Evolutionary conservation across 2,797 vertebrate species (phyloP).

Genomic region (Cossypha niveicapilla): DNA sequence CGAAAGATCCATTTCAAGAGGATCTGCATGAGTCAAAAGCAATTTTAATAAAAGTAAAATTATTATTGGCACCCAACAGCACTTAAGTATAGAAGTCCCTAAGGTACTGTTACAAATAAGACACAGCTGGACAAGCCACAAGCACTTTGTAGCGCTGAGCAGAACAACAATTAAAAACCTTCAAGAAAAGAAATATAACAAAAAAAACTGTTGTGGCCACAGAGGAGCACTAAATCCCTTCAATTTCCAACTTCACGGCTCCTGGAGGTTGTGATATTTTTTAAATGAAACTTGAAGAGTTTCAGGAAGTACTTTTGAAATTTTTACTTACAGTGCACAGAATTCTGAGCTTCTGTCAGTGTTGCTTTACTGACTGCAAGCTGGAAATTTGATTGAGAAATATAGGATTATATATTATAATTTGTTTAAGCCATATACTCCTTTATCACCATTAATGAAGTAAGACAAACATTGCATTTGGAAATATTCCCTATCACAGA

Average conservation of each 20-base stretch:
- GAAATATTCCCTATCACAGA: background rate
- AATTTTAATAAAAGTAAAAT: background rate
- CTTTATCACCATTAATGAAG: background rate
- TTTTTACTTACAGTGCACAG: background rate
- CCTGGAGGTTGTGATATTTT: background rate
- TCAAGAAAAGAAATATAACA: background rate
- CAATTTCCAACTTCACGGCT: background rate
- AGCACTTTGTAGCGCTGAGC: background rate
- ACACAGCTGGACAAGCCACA: background rate
- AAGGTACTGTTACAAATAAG: background rate
- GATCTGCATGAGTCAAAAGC: background rate
- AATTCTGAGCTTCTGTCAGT: background rate
- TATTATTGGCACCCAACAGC: background rate
- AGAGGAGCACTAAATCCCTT: background rate
- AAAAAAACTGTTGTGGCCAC: background rate
- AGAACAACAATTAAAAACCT: background rate
- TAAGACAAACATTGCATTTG: background rate
- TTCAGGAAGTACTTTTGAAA: background rate
- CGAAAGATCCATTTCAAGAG: background rate
- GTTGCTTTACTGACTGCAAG: background rate
- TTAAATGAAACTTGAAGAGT: background rate
- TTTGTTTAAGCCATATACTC: background rate
- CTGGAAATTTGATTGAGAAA: background rate
- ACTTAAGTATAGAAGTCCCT: background rate
- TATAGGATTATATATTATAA: background rate